Base-by-base conservation (phyloP, 2,797 vertebrate genomes). In the Sebastes oblongus region DNA sequence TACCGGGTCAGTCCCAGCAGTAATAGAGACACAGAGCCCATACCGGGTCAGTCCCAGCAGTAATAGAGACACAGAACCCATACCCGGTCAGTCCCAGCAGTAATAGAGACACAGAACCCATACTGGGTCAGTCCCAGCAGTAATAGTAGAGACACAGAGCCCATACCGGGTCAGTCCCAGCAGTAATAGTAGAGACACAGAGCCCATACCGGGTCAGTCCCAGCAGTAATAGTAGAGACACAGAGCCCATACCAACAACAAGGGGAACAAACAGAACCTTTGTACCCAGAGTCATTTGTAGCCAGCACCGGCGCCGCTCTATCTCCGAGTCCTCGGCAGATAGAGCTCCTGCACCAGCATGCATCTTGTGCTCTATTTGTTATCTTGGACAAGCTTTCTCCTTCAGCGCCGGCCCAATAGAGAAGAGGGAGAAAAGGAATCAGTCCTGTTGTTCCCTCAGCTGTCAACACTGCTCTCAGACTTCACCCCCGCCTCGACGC, bases 371-470 rank as follows among this genome's bases (percentile, higher is more conserved):
- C 87, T 91, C 91, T 94, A 92, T 94, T 93, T 94, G 92, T 94
- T 94, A 93, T 93, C 91, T 89, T 65, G 89, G 93, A 93, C 90
- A 92, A 91, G 89, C 86, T 86, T 90, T 93, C 90, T 90, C 86
- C 89, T 86, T 91, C 88, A 85, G 81, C 91, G 82, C 89, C 60
- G 85, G 91, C 89, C 87, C 93, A 95, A 95, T 91, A 93, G 93
- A 92, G 89, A 92, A 87, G 81, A 86, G 85, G 89, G 86, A 86
- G 89, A 78, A 83, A 92, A 93, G 84, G 93, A 95, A 94, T 95
- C 94, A 94, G 92, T 95, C 86, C 87, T 92, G 93, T 93, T 95
- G 94, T 95, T 95, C 92, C 92, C 91, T 92, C 91, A 83, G 92
- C 94, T 94, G 94, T 96, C 95, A 95, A 92, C 93, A 92, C 88